Conservation (phyloP, 92 coral and sea anemone species). For the Phenganax marumi region DNA sequence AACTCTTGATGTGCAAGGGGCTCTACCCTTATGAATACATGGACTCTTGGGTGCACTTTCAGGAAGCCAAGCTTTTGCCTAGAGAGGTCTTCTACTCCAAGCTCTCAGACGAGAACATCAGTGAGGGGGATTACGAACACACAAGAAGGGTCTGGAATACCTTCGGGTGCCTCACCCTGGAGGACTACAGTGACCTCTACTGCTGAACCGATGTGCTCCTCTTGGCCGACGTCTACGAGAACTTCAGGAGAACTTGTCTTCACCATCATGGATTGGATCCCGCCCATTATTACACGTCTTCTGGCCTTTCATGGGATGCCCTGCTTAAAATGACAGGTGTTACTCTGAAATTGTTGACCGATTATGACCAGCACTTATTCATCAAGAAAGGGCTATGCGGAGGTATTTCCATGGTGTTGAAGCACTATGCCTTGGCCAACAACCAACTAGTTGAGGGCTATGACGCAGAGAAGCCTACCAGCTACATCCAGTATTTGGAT, state of each 20-base stretch:
- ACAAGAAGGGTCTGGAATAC: background rate
- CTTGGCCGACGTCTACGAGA: background rate
- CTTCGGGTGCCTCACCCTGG: background rate
- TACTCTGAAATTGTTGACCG: background rate
- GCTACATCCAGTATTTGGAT: too few relatives aligned
- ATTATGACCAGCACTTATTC: background rate
- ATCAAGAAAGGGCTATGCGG: background rate
- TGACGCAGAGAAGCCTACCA: too few relatives aligned
- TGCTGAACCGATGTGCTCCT: background rate
- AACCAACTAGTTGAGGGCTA: too few relatives aligned
- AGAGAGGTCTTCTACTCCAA: background rate
- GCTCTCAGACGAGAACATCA: background rate
- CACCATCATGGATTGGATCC: background rate
- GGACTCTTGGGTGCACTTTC: background rate
- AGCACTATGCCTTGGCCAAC: too few relatives aligned
- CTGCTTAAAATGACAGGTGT: background rate
- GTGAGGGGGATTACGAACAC: background rate
- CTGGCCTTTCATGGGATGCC: background rate
- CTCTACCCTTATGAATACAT: background rate
- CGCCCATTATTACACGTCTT: background rate
- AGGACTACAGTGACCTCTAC: conserved; percentile 5
- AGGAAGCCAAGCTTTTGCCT: background rate
- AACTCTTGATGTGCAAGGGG: background rate
- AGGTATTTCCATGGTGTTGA: too few relatives aligned
- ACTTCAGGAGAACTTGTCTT: background rate